Evolutionary conservation across 2,797 vertebrate species (phyloP).

Genomic region (Carcharodon carcharias): DNA sequence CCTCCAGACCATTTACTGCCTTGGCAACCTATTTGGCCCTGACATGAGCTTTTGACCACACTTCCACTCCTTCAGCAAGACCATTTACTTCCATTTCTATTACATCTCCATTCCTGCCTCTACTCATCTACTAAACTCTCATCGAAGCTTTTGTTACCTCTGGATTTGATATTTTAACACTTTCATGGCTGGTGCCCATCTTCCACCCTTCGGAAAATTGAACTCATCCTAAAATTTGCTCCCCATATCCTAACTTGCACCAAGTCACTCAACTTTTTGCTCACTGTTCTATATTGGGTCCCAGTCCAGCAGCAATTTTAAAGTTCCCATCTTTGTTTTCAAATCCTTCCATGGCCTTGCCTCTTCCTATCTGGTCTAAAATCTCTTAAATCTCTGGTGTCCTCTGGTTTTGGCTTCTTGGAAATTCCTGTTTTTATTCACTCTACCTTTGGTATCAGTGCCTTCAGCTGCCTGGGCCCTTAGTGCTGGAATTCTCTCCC

Average conservation of each 20-base stretch:
- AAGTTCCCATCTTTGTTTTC: neutral
- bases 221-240: neutral
- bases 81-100: neutral
- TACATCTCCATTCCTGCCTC: neutral
- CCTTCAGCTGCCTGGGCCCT: too few relatives aligned
- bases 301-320: neutral
- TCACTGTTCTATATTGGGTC: neutral
- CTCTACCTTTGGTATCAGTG: too few relatives aligned
- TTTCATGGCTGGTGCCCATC: neutral
- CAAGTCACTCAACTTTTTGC: neutral
- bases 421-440: neutral
- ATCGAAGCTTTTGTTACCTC: neutral
- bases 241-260: neutral
- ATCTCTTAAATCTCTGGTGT: neutral
- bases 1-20: too few relatives aligned
- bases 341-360: too few relatives aligned
- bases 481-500: too few relatives aligned
- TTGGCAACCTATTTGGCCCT: too few relatives aligned
- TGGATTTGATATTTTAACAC: neutral
- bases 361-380: neutral
- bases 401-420: neutral
- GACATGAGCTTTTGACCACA: too few relatives aligned
- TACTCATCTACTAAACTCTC: neutral
- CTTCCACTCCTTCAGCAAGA: too few relatives aligned
- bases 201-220: too few relatives aligned